Base-by-base conservation (phyloP, 2,888 invertebrate genomes). In the Ernsta delagoae region DNA sequence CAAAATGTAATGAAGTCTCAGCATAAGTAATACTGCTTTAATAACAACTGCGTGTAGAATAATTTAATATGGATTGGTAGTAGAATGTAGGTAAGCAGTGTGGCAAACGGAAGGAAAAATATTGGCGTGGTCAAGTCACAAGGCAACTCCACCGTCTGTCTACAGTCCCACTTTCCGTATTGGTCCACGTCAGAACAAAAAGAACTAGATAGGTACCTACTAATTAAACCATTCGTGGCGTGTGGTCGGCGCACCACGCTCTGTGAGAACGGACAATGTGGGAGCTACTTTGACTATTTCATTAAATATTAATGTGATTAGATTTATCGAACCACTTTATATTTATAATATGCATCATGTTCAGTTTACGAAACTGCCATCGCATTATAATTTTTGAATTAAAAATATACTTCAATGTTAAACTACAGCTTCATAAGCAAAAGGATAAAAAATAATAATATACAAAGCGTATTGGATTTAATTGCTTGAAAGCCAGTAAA, bases 121-220 rank as follows among this genome's bases (percentile, higher is more conserved):
- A 39, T 6, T 6, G 7, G 7, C 6, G 4, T n/a, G 36, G 7
- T 6, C 6, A 39, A 6, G 1, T 31, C 16, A 34, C 8, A 54
- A 45, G 54, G 34, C 11, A 54, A 41, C 12, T 12, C 43, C 12
- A 31, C 31, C 61, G 24, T n/a, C 24, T 61, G 56, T 6, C 56
- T 36, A 48, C 69, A 70, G 71, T 75, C 72, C 68, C 70, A 74
- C 70, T 77, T 71, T 68, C 75, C 66, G 66, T 75, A 82, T 80
- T 80, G 81, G 79, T 59, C 82, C 86, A 86, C 85, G 86, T 87
- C 83, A 83, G 72, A 70, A 68, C 61, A 57, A 72, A 71, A 69
- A 60, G 61, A n/a, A n/a, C n/a, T n/a, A n/a, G n/a, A n/a, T n/a
- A n/a, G n/a, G n/a, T n/a, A n/a, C n/a, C n/a, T 69, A 60, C 61